Percentiles rank a stretch among this genome's conserved stretches.
These are phyloP conservation scores for Gymnothorax javanicus DNA, from an alignment of 2,797 vertebrate species.

Conservation along the genomic window DNA sequence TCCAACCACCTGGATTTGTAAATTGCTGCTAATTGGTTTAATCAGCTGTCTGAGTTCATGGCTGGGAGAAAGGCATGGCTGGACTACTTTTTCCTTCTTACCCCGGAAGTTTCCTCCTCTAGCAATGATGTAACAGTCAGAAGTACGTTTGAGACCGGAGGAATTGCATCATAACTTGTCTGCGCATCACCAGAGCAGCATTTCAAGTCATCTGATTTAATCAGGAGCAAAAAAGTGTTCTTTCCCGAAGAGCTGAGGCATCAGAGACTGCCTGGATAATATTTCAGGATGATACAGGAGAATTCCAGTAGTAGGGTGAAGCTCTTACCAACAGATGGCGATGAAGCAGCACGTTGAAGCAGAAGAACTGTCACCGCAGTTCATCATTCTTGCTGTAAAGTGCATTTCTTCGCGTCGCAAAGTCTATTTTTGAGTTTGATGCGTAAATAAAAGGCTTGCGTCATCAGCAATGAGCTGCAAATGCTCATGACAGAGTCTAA, in stretches of 20 bases:
- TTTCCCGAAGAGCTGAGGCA: neutral
- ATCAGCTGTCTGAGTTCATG: too few species aligned
- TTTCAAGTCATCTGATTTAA: neutral
- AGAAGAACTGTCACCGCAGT: neutral
- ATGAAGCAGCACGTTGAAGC: neutral
- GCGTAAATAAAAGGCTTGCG: neutral
- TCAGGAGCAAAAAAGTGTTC: neutral
- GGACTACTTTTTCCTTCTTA: too few species aligned
- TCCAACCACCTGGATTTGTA: too few species aligned
- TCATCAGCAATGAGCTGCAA: neutral
- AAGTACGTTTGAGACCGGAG: neutral
- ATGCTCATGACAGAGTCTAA: neutral
- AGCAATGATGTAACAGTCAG: neutral
- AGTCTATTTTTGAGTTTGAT: neutral
- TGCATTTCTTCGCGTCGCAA: neutral
- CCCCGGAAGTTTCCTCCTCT: too few species aligned
- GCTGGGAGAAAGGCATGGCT: too few species aligned
- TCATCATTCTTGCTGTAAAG: neutral
- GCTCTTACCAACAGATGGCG: constrained; percentile 25
- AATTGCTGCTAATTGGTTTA: too few species aligned
- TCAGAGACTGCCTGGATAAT: neutral
- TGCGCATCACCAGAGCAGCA: neutral
- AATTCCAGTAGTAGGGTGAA: neutral
- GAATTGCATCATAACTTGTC: neutral
- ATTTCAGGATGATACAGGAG: neutral